A percentile compares a stretch with the other conserved stretches of the same genome.
Conservation (phyloP, 2,888 invertebrate species). For the Yponomeuta sedellus region DNA sequence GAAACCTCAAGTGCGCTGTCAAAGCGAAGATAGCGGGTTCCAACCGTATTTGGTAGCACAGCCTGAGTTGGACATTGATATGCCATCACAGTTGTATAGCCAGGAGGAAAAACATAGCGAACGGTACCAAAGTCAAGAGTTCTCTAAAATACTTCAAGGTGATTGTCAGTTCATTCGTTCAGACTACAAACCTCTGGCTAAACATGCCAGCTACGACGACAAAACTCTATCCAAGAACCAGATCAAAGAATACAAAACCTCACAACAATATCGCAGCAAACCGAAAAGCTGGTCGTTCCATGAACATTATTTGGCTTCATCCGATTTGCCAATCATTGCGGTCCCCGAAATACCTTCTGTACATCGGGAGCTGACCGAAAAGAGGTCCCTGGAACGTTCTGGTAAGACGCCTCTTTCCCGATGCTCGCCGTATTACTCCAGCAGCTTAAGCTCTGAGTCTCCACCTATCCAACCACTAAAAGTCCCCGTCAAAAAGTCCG, state of each 20-base stretch:
- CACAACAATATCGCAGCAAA: slow-evolving; percentile 73
- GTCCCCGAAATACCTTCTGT: slow-evolving; percentile 72
- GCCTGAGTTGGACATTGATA: slow-evolving; percentile 74
- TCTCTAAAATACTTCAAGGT: slow-evolving; percentile 68
- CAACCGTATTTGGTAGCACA: slow-evolving; percentile 61
- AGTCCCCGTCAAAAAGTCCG: slow-evolving; percentile 79
- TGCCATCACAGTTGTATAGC: slow-evolving; percentile 75
- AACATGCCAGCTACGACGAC: slow-evolving; percentile 81
- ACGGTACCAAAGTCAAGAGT: slow-evolving; percentile 80
- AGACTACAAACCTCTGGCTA: slow-evolving; percentile 76
- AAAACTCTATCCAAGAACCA: slow-evolving; percentile 79
- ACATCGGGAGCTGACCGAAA: slow-evolving; percentile 65
- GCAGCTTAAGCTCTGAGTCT: slow-evolving; percentile 84
- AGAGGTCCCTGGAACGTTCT: slow-evolving; percentile 57
- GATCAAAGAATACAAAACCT: slow-evolving; percentile 78
- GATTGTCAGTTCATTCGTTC: slow-evolving; percentile 67
- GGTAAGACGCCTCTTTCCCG: slow-evolving; percentile 78
- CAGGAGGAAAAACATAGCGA: slow-evolving; percentile 79
- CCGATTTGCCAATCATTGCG: slow-evolving; percentile 71
- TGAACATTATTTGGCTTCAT: slow-evolving; percentile 76
- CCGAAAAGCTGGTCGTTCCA: slow-evolving; percentile 80
- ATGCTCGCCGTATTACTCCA: slow-evolving; percentile 85
- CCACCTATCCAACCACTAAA: slow-evolving; percentile 81
- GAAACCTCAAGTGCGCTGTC: slow-evolving; percentile 73
- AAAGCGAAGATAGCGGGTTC: slow-evolving; percentile 77